Conservation (phyloP, 2,888 invertebrate species). For the Cyclophora punctaria region DNA sequence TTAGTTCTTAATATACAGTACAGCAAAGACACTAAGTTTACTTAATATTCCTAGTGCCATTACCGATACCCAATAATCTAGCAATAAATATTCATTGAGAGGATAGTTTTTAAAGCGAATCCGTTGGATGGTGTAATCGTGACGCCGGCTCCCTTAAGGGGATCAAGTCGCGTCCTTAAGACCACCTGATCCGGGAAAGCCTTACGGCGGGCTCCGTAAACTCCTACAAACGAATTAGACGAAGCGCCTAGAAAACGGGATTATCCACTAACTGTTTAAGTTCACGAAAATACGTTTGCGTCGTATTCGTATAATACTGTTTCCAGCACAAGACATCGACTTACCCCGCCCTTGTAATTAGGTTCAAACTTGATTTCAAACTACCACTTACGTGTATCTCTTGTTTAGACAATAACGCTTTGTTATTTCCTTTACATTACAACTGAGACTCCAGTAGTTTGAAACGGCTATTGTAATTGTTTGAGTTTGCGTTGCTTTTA, state of each 20-base stretch:
- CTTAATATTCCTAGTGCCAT: no score
- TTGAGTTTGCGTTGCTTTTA: no score
- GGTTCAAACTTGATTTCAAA: constrained; percentile 12
- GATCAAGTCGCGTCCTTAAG: constrained; percentile 34
- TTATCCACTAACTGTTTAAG: constrained; percentile 44
- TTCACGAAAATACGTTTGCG: constrained; percentile 32
- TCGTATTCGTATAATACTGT: constrained; percentile 14
- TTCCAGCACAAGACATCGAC: constrained; percentile 4
- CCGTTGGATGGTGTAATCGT: constrained; percentile 30
- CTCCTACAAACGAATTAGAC: constrained; percentile 49
- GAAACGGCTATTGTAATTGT: no score
- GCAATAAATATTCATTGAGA: background rate
- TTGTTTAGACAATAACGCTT: no score
- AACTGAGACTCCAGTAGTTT: no score
- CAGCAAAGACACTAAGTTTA: no score
- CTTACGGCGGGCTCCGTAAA: constrained; percentile 32
- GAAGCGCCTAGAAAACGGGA: constrained; percentile 42
- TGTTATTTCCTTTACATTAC: no score
- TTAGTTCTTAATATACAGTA: no score
- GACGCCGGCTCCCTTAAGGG: constrained; percentile 31
- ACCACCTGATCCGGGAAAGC: constrained; percentile 42
- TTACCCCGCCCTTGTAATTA: constrained; percentile 12
- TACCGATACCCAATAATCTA: background rate
- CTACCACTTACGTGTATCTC: no score
- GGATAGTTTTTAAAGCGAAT: constrained; percentile 26